phyloP scores from a whole-genome alignment of 2,113 vertebrate species.

The Psephotus haematonotus region DNA sequence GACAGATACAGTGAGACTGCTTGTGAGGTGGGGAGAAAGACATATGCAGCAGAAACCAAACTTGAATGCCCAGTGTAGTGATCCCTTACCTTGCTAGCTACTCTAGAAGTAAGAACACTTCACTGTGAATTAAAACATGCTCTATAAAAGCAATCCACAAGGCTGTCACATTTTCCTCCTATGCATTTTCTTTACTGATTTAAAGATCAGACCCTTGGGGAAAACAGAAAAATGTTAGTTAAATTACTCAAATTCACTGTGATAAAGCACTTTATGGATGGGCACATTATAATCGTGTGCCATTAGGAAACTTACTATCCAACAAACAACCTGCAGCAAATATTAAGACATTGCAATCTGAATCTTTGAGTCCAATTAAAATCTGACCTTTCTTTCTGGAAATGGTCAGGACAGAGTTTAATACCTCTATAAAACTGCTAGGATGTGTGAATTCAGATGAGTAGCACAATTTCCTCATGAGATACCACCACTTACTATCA shows the following conservation, averaged over 20 bases:
- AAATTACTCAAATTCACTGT: background rate
- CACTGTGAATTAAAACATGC: background rate
- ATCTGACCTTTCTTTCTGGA: background rate
- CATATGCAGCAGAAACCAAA: fast-evolving
- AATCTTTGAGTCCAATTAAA: background rate
- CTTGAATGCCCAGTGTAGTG: fast-evolving
- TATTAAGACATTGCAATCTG: background rate
- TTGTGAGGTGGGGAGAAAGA: background rate
- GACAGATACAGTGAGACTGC: background rate
- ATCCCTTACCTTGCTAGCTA: background rate
- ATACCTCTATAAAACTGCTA: background rate
- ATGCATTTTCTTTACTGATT: background rate
- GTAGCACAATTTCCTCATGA: background rate
- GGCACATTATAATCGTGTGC: too few species aligned
- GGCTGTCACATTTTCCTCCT: background rate
- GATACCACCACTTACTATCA: background rate
- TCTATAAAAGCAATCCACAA: background rate
- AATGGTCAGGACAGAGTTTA: background rate
- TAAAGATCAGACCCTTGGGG: background rate
- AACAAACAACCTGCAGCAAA: fast-evolving
- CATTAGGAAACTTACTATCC: background rate
- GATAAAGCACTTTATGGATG: background rate
- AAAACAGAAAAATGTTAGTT: background rate
- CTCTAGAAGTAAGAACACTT: background rate
- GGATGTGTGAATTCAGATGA: background rate